Percentiles rank a stretch among this genome's conserved stretches.
phyloP scores from a whole-genome alignment of 2,888 invertebrate species.

The Euclidia mi region DNA sequence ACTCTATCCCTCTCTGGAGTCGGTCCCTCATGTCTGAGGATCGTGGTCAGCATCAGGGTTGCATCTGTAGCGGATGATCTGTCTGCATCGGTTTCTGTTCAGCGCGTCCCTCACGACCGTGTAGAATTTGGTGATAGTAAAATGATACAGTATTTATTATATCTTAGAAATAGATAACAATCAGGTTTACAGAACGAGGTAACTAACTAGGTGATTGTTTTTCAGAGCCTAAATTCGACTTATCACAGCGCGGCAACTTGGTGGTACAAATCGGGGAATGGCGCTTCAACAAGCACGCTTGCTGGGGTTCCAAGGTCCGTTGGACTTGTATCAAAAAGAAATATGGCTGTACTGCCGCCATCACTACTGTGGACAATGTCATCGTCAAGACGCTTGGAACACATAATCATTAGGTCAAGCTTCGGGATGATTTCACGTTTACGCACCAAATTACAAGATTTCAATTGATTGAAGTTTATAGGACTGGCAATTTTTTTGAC shows the following conservation, averaged over 20 bases:
- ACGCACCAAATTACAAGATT: too few relatives aligned
- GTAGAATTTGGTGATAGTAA: too few relatives aligned
- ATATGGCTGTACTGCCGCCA: constrained; percentile 80
- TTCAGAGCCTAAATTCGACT: constrained; percentile 82
- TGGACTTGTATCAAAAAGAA: constrained; percentile 88
- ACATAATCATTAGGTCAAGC: constrained; percentile 75
- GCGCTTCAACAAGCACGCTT: constrained; percentile 85
- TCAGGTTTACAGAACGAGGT: not conserved
- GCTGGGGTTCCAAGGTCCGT: constrained; percentile 84
- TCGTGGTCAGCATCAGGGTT: too few relatives aligned
- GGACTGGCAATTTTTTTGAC: too few relatives aligned
- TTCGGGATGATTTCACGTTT: not conserved
- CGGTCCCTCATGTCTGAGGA: too few relatives aligned
- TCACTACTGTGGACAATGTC: constrained; percentile 83
- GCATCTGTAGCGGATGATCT: too few relatives aligned
- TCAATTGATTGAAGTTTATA: too few relatives aligned
- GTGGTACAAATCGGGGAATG: constrained; percentile 85
- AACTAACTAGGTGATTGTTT: constrained; percentile 35
- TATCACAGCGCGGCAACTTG: constrained; percentile 83
- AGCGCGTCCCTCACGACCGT: too few relatives aligned
- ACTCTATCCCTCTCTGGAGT: too few relatives aligned
- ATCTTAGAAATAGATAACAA: not conserved
- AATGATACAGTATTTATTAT: too few relatives aligned
- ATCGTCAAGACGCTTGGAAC: constrained; percentile 84
- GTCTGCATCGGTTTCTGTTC: too few relatives aligned